phyloP scores from a whole-genome alignment of 2,888 invertebrate species.

The Chrysopilus asiliformis region DNA sequence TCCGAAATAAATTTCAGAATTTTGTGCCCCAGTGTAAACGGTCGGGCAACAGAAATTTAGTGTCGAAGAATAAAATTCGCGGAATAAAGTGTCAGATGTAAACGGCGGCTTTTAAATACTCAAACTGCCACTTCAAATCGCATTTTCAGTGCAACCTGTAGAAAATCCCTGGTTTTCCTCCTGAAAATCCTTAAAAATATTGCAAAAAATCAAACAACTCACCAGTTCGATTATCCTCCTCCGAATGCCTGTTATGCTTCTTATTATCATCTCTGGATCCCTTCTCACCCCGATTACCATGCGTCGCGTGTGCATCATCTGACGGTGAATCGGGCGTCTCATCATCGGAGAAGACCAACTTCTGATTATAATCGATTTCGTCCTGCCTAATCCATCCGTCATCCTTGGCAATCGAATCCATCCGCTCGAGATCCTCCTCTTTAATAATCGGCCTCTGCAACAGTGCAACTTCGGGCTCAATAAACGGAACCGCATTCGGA shows the following conservation, averaged over 20 bases:
- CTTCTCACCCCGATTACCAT: neutral
- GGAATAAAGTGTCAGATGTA: too few relatives aligned
- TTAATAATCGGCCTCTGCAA: slow-evolving; percentile 77
- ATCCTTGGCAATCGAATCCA: slow-evolving; percentile 81
- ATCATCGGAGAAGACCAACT: slow-evolving; percentile 88
- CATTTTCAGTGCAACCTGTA: too few relatives aligned
- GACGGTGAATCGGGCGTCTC: slow-evolving; percentile 40
- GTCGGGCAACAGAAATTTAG: too few relatives aligned
- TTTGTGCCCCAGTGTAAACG: too few relatives aligned
- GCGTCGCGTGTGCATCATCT: slow-evolving; percentile 9
- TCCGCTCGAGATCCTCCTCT: slow-evolving; percentile 81
- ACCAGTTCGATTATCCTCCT: slow-evolving; percentile 18
- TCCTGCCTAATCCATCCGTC: slow-evolving; percentile 88
- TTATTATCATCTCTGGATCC: neutral
- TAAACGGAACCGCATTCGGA: slow-evolving; percentile 23
- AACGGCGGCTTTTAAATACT: too few relatives aligned
- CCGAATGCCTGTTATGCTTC: slow-evolving; percentile 9
- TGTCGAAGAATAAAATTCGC: too few relatives aligned
- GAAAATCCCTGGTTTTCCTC: too few relatives aligned
- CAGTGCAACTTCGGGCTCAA: slow-evolving; percentile 45
- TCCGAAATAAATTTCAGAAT: too few relatives aligned
- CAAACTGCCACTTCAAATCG: too few relatives aligned
- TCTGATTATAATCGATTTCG: slow-evolving; percentile 90
- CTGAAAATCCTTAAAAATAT: too few relatives aligned
- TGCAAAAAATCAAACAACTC: too few relatives aligned